Percentiles rank a stretch among this genome's conserved stretches.
phyloP scores from a whole-genome alignment of 2,888 invertebrate species.

The Epirrhoe alternata region DNA sequence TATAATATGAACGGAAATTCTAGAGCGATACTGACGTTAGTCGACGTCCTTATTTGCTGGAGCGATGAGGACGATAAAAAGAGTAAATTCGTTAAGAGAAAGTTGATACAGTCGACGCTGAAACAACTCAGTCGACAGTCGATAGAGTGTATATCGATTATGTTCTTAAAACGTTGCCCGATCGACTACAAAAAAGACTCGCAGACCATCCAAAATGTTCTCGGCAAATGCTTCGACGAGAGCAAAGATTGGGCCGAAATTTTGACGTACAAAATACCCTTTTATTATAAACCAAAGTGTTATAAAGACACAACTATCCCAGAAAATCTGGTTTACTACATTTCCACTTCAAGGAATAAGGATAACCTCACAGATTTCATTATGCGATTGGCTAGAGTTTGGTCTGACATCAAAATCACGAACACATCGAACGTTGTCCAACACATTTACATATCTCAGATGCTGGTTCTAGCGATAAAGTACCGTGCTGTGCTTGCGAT shows the following conservation, averaged over 20 bases:
- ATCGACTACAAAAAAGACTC: conserved; percentile 68
- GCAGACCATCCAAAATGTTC: conserved; percentile 74
- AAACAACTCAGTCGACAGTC: conserved; percentile 83
- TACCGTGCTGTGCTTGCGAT: conserved; percentile 69
- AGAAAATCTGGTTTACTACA: conserved; percentile 86
- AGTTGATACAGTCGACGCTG: conserved; percentile 81
- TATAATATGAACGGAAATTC: conserved; percentile 79
- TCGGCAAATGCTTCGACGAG: conserved; percentile 79
- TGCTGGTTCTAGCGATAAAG: conserved; percentile 85
- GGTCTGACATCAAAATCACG: conserved; percentile 88
- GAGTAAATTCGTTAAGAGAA: conserved; percentile 65
- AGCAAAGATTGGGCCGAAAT: conserved; percentile 88
- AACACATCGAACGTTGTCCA: conserved; percentile 88
- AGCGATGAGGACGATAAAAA: conserved; percentile 61
- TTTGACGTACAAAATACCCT: conserved; percentile 74
- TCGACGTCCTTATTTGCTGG: conserved; percentile 84
- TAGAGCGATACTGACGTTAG: conserved; percentile 77
- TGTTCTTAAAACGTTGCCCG: conserved; percentile 82
- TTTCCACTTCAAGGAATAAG: conserved; percentile 72
- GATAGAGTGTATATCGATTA: conserved; percentile 84
- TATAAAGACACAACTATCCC: conserved; percentile 82
- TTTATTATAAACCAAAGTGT: conserved; percentile 82
- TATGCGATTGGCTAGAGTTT: conserved; percentile 85
- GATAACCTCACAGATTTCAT: conserved; percentile 71
- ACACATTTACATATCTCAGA: conserved; percentile 88